A percentile compares a stretch with the other conserved stretches of the same genome.
Evolutionary conservation across 2,797 vertebrate genomes (phyloP).

Genomic region (Xerus rutilus): DNA sequence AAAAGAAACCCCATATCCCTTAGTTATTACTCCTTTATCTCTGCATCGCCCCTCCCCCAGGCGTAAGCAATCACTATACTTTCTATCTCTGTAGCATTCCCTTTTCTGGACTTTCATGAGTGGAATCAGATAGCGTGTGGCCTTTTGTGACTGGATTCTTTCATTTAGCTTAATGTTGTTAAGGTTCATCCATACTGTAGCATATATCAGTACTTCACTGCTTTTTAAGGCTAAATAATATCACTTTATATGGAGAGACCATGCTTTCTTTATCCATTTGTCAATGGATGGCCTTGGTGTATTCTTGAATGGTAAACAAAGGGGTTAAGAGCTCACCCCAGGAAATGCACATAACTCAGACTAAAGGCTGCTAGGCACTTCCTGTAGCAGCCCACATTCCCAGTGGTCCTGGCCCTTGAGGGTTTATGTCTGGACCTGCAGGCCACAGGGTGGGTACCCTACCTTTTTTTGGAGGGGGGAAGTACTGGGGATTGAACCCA

Average conservation of each 20-base stretch:
- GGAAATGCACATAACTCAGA: accelerated
- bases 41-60: background rate
- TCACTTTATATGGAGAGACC: background rate
- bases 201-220: background rate
- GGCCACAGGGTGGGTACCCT: background rate
- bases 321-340: background rate
- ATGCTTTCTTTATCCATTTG: background rate
- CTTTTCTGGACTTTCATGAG: background rate
- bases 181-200: background rate
- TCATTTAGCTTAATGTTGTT: background rate
- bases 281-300: background rate
- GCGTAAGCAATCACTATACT: background rate
- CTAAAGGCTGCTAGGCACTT: background rate
- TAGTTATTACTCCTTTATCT: background rate
- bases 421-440: background rate
- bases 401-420: background rate
- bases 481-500: too few species aligned
- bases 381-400: background rate
- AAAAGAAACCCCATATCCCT: background rate
- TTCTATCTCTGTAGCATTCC: background rate
- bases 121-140: background rate
- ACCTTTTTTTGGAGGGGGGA: background rate
- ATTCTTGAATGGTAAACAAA: background rate
- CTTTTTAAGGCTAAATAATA: background rate
- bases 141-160: background rate